Base-by-base conservation (phyloP, 2,888 invertebrate species). In the Pachydiplax longipennis region DNA sequence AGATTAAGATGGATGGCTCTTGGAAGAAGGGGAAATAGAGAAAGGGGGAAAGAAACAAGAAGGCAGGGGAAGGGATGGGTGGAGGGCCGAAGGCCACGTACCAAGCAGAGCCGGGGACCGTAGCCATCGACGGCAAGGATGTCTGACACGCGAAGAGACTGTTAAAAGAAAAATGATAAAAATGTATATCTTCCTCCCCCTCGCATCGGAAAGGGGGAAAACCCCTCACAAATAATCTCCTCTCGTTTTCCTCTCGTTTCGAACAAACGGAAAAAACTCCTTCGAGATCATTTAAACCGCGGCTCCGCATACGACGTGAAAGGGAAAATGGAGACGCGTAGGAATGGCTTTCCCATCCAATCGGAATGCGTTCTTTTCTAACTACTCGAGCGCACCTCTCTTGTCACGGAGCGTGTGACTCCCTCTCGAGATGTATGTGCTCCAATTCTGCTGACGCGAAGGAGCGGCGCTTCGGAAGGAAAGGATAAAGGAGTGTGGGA, bases 141-240 rank as follows among this genome's bases (percentile, higher is more conserved):
- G 91, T 73, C 80, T 73, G 91, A 90, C 87, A 81, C 80, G 90
- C 87, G 90, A 87, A 44, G 91, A 58, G 91, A 35, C 65, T 73
- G 90, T 65, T 65, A 90, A 83, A 65, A 61, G 90, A 87, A 90
- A 73, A 61, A 81, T 48, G 90, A 80, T 82, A 81, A 61, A 44
- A 87, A 90, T 25, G 37, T 61, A 61, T 61, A 37, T 61, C n/a
- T 61, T 35, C 87, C 65, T 87, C 58, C 82, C 83, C 53, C 18
- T 58, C 53, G 22, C 31, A 53, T 8, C 65, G 58, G 83, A 58
- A 58, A 58, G 44, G 18, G 22, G 35, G 73, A 31, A 73, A 73
- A 73, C n/a, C 58, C 83, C 13, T 31, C 5, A 31, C 3, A 18
- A 53, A 58, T 81, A 81, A 10, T 81, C 81, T 81, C 44, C 81